Conservation (phyloP, 2,113 vertebrate species). For the Lucifuga dentata region DNA sequence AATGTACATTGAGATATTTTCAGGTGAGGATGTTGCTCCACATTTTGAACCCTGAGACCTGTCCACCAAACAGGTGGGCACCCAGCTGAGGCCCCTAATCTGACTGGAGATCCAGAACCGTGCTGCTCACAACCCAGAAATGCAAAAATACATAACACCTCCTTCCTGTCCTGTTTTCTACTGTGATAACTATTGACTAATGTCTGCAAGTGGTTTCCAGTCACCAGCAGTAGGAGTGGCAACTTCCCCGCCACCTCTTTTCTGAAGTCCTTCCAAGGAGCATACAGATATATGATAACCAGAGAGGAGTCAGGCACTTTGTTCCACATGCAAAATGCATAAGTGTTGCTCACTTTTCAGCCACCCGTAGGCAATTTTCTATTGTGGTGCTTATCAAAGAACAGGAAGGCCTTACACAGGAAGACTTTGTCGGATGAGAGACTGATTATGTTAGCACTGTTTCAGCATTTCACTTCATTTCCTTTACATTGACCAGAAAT, state of each 20-base stretch:
- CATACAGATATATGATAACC: conserved; percentile 41
- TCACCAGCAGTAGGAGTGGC: conserved; percentile 36
- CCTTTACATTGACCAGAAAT: background rate
- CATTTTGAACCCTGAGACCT: background rate
- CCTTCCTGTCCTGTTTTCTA: conserved; percentile 34
- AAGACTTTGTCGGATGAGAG: conserved; percentile 12
- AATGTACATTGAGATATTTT: conserved; percentile 23
- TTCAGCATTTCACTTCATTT: background rate
- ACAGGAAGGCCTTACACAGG: background rate
- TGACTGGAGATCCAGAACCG: conserved; percentile 3
- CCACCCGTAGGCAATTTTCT: conserved; percentile 14
- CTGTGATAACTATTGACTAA: conserved; percentile 48
- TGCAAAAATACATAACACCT: background rate
- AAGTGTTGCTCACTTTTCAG: conserved; percentile 11
- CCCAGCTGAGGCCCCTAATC: background rate
- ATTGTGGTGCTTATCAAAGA: background rate
- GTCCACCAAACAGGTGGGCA: no score
- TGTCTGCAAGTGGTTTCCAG: conserved; percentile 43
- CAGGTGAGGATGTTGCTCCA: background rate
- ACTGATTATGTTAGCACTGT: background rate
- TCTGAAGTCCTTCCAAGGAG: conserved; percentile 35
- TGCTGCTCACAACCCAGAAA: background rate
- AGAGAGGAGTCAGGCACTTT: conserved; percentile 45
- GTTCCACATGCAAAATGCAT: conserved; percentile 53
- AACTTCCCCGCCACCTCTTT: conserved; percentile 45